Evolutionary conservation across 2,888 invertebrate genomes (phyloP).

Genomic region (Yponomeuta malinellus): DNA sequence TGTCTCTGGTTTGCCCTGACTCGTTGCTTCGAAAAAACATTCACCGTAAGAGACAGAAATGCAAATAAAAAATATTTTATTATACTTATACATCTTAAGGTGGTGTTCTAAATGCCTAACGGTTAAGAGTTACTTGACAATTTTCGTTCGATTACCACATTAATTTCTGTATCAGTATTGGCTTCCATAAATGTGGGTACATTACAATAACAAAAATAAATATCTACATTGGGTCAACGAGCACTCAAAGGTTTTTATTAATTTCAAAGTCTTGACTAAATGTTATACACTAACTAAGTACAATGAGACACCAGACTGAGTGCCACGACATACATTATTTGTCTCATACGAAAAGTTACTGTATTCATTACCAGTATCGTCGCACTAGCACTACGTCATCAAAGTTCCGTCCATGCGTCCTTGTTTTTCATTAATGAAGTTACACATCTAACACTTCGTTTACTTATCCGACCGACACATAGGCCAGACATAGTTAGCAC

Average conservation of each 20-base stretch:
- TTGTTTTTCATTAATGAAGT: background rate
- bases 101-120: conserved; percentile 2
- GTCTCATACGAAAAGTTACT: background rate
- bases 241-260: conserved; percentile 56
- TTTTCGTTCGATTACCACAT: conserved; percentile 33
- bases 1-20: background rate
- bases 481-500: conserved; percentile 20
- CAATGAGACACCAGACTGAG: conserved; percentile 48
- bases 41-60: background rate
- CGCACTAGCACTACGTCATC: conserved; percentile 17
- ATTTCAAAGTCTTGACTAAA: conserved; percentile 63
- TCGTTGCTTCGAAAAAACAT: background rate
- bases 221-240: conserved; percentile 74
- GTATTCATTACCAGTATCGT: conserved; percentile 1
- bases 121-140: conserved; percentile 1
- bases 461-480: conserved; percentile 21
- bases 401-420: conserved; percentile 14
- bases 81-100: background rate
- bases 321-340: conserved; percentile 28
- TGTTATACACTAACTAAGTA: conserved; percentile 70
- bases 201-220: conserved; percentile 75
- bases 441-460: conserved; percentile 33
- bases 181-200: conserved; percentile 63
- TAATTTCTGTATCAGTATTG: conserved; percentile 45
- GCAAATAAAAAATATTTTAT: conserved; percentile 2